Percentiles rank a stretch among this genome's conserved stretches.
Conservation (phyloP, 2,113 vertebrate species). For the Callorhinus ursinus region DNA sequence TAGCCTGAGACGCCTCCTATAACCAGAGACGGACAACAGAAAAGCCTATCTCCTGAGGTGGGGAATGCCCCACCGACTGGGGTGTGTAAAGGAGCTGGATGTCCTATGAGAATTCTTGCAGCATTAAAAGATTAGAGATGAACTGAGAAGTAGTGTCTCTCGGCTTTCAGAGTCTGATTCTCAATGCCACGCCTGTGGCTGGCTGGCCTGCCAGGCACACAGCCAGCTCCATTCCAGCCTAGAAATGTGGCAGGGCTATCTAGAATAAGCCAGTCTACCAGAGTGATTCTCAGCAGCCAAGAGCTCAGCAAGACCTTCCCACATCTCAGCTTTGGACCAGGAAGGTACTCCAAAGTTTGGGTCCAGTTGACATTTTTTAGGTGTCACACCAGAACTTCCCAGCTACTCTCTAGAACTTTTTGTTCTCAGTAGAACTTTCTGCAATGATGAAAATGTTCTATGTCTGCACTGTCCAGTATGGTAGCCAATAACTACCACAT, state of each 20-base stretch:
- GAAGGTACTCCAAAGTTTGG: neutral
- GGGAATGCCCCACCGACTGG: neutral
- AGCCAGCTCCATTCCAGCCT: neutral
- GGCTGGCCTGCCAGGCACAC: neutral
- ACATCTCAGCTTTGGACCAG: neutral
- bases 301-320: neutral
- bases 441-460: neutral
- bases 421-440: neutral
- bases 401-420: neutral
- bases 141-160: neutral
- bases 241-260: neutral
- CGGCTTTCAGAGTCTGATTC: neutral
- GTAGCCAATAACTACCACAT: neutral
- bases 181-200: neutral
- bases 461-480: neutral
- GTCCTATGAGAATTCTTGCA: neutral
- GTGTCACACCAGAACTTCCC: neutral
- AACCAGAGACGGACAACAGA: neutral
- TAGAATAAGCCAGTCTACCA: neutral
- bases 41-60: neutral
- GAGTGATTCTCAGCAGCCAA: neutral
- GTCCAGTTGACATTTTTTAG: neutral
- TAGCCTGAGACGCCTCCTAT: neutral
- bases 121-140: neutral
- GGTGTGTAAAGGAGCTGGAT: neutral